Evolutionary conservation across 37 sponge, comb jelly and placozoan species (phyloP).

Genomic region (Theonella swinhoei): DNA sequence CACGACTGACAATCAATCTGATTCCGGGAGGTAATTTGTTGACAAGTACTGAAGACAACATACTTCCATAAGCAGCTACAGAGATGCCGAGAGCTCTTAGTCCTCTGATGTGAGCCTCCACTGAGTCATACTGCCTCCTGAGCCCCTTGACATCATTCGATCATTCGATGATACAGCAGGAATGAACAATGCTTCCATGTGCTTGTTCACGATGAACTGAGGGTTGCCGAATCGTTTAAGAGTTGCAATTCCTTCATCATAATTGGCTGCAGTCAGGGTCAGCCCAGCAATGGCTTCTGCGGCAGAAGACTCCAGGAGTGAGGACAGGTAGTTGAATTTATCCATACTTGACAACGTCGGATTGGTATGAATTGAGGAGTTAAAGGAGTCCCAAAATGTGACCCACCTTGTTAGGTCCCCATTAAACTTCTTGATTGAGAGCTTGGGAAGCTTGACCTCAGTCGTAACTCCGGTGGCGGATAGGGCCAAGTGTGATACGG

Average conservation of each 20-base stretch:
- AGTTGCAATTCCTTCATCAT: slow-evolving; percentile 8
- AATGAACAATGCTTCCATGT: slow-evolving; percentile 21
- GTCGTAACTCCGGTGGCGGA: background rate
- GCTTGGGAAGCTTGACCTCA: slow-evolving; percentile 27
- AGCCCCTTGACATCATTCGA: background rate
- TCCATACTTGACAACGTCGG: slow-evolving; percentile 12
- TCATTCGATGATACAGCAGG: background rate
- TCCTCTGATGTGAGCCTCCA: slow-evolving; percentile 2
- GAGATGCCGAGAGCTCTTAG: slow-evolving; percentile 12
- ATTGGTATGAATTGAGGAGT: slow-evolving; percentile 17
- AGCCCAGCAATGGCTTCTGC: slow-evolving; percentile 23
- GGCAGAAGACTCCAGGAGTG: slow-evolving; percentile 16
- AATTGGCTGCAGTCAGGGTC: slow-evolving; percentile 7
- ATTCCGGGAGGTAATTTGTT: slow-evolving; percentile 21
- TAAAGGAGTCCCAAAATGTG: slow-evolving; percentile 31
- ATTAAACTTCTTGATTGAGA: slow-evolving; percentile 8
- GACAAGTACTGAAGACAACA: slow-evolving; percentile 1
- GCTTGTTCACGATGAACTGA: slow-evolving; percentile 5
- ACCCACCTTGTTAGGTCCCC: slow-evolving; percentile 27
- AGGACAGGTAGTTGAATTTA: slow-evolving; percentile 12
- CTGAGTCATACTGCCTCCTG: slow-evolving; percentile 4
- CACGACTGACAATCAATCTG: slow-evolving; percentile 7
- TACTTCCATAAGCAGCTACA: background rate
- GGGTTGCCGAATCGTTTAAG: slow-evolving; percentile 20
- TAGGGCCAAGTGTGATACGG: too few species aligned